These are phyloP conservation scores for Brevimyrus niger DNA, from an alignment of 2,113 vertebrate genomes.

Conservation along the genomic window DNA sequence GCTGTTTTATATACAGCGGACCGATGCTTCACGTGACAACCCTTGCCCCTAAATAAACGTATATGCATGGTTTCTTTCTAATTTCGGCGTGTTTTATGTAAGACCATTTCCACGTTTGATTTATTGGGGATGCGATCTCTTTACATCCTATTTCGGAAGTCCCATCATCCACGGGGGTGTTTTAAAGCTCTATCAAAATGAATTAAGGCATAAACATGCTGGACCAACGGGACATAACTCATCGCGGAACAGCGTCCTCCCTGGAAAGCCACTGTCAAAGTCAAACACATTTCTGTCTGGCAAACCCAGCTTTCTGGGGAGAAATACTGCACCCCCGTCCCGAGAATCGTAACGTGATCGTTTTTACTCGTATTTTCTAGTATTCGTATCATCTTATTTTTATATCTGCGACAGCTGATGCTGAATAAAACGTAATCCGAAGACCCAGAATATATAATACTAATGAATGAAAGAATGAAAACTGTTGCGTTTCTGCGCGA, in stretches of 20 bases:
- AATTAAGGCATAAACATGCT: conserved; percentile 12
- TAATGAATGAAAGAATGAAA: not conserved
- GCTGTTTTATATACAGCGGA: not conserved
- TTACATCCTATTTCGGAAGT: not conserved
- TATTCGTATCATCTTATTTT: not conserved
- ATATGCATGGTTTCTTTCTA: not conserved
- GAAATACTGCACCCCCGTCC: not conserved
- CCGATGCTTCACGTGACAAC: not conserved
- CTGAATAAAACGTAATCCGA: not conserved
- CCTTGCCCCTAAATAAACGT: not conserved
- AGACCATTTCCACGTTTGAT: conserved; percentile 4
- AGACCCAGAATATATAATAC: not conserved
- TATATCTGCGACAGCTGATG: not conserved
- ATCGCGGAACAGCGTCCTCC: not conserved
- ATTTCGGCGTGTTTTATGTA: not conserved
- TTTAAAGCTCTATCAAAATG: not conserved
- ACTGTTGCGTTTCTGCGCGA: not conserved
- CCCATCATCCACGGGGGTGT: not conserved
- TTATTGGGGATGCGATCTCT: not conserved
- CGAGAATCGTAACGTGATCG: not conserved
- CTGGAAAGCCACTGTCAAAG: not conserved
- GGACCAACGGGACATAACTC: not conserved
- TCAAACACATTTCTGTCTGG: conserved; percentile 6
- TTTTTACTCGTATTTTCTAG: not conserved
- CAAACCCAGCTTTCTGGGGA: not conserved